These are phyloP conservation scores for Cheirogaleus medius DNA, from an alignment of 2,113 vertebrate species.

Conservation along the genomic window DNA sequence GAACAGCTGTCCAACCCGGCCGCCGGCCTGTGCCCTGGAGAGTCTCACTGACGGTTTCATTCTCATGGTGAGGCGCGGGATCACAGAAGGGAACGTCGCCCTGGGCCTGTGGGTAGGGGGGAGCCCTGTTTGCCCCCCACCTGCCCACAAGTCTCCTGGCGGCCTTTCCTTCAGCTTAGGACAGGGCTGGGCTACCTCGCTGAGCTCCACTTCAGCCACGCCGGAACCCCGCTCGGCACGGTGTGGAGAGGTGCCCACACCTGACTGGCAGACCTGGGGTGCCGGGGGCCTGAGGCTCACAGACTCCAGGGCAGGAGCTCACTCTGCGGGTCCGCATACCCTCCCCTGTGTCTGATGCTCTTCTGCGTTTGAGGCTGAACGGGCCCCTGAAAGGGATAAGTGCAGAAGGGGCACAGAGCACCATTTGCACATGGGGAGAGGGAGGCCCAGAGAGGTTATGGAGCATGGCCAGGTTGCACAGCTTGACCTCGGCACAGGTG, in stretches of 20 bases:
- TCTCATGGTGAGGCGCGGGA: not conserved
- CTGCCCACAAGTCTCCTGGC: rapidly evolving
- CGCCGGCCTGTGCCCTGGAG: not conserved
- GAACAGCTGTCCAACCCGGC: not conserved
- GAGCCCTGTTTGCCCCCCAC: not conserved
- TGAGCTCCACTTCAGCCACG: rapidly evolving
- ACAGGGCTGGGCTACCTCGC: not conserved
- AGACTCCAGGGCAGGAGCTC: not conserved
- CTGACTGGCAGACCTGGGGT: rapidly evolving
- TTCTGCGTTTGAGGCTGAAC: not conserved
- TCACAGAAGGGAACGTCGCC: no score
- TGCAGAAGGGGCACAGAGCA: rapidly evolving
- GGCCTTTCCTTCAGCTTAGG: rapidly evolving
- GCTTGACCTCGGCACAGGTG: rapidly evolving
- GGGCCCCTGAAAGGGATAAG: not conserved
- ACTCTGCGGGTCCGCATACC: not conserved
- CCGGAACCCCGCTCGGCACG: rapidly evolving
- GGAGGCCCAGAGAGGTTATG: not conserved
- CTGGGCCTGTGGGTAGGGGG: rapidly evolving
- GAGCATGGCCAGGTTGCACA: not conserved
- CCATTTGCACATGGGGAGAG: not conserved
- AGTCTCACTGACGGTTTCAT: no score
- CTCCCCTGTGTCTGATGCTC: not conserved
- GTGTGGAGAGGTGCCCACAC: rapidly evolving
- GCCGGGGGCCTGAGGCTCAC: not conserved